Evolutionary conservation across 2,797 vertebrate species (phyloP).

Genomic region (Momotus momota): DNA sequence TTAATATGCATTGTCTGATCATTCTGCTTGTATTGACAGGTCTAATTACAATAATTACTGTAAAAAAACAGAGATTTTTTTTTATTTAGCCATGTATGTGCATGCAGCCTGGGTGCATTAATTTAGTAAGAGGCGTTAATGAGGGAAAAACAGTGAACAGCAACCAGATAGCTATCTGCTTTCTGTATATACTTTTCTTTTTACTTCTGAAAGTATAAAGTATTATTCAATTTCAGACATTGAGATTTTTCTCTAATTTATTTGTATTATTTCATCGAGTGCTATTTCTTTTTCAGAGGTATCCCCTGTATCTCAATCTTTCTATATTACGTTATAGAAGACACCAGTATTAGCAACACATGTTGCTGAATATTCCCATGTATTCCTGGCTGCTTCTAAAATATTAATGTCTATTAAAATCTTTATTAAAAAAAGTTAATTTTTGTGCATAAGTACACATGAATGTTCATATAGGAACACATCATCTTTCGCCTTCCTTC

Average conservation of each 20-base stretch:
- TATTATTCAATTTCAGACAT: neutral
- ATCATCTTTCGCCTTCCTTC: neutral
- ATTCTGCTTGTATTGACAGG: neutral
- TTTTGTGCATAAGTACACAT: neutral
- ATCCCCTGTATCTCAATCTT: neutral
- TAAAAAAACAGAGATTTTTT: neutral
- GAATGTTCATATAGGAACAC: neutral
- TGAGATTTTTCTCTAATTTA: neutral
- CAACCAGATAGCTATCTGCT: neutral
- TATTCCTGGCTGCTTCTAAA: neutral
- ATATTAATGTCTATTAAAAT: neutral
- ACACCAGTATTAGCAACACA: neutral
- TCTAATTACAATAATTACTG: neutral
- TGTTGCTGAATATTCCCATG: neutral
- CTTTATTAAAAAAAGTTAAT: neutral
- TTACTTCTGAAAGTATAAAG: neutral
- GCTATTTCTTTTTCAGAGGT: neutral
- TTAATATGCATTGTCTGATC: neutral
- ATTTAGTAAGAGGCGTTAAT: neutral
- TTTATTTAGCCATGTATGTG: rapidly evolving
- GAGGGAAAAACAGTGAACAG: neutral
- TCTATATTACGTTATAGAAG: neutral
- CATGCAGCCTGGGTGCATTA: neutral
- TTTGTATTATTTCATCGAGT: neutral
- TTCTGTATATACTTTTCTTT: neutral